phyloP scores from a whole-genome alignment of 2,888 invertebrate genomes.

The Caenorhabditis becei region DNA sequence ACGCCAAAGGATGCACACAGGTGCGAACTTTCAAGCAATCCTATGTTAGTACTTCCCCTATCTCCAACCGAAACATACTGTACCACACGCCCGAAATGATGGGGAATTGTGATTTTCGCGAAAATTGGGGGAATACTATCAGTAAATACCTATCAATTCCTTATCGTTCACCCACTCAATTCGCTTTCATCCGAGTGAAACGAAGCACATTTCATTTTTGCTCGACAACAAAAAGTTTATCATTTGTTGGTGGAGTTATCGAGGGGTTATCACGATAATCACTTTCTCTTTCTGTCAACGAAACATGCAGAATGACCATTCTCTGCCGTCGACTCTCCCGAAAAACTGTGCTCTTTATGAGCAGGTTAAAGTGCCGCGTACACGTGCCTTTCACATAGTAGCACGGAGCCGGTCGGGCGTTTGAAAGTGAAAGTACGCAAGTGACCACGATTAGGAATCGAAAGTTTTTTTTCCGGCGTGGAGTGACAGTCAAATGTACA shows the following conservation, averaged over 20 bases:
- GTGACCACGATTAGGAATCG: slow-evolving; percentile 44
- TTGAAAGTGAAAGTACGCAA: slow-evolving; percentile 28
- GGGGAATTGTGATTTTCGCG: neutral
- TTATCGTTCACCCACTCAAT: slow-evolving; percentile 58
- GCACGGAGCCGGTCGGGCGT: slow-evolving; percentile 43
- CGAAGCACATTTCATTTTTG: slow-evolving; percentile 31
- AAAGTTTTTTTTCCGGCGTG: slow-evolving; percentile 38
- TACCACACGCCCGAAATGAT: slow-evolving; percentile 10
- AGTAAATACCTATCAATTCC: slow-evolving; percentile 19
- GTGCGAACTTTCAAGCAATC: slow-evolving; percentile 59
- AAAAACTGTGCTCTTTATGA: slow-evolving; percentile 23
- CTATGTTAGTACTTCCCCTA: slow-evolving; percentile 46
- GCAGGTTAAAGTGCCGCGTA: slow-evolving; percentile 18
- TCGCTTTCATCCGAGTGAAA: slow-evolving; percentile 53
- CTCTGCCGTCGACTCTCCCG: slow-evolving; percentile 32
- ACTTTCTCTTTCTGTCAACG: slow-evolving; percentile 53
- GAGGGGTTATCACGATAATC: slow-evolving; percentile 30
- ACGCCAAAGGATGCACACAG: slow-evolving; percentile 52
- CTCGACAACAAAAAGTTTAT: slow-evolving; percentile 50
- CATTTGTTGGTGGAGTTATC: slow-evolving; percentile 29
- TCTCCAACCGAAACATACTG: neutral
- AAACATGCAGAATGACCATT: slow-evolving; percentile 53
- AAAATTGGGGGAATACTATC: slow-evolving; percentile 21
- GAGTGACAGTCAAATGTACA: slow-evolving; percentile 2
- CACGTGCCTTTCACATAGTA: slow-evolving; percentile 62